Percentiles rank a stretch among this genome's conserved stretches.
phyloP scores from a whole-genome alignment of 2,797 vertebrate genomes.

The Pitangus sulphuratus region DNA sequence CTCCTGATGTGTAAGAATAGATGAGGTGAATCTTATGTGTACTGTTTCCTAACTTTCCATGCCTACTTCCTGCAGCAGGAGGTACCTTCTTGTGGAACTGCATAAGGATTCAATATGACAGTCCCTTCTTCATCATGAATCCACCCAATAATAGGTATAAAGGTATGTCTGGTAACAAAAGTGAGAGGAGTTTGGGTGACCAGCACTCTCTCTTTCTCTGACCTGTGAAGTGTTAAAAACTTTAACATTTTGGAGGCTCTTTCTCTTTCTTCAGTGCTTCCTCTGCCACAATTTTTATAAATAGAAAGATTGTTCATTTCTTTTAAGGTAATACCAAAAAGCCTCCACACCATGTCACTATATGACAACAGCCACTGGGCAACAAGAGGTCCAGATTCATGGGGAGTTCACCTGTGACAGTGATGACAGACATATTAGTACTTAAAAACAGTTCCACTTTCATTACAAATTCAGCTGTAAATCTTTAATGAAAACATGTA shows the following conservation, averaged over 20 bases:
- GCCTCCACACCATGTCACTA: background rate
- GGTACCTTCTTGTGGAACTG: background rate
- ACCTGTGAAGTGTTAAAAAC: background rate
- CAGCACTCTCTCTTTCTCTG: background rate
- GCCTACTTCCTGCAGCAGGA: background rate
- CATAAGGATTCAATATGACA: background rate
- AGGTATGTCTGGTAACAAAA: background rate
- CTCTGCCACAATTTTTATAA: background rate
- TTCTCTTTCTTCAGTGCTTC: background rate
- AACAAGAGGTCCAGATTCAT: background rate
- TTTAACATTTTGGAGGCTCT: background rate
- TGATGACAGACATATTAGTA: background rate
- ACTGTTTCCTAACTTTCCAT: background rate
- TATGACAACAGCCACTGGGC: background rate
- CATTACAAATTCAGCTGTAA: constrained; percentile 7
- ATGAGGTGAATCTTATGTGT: background rate
- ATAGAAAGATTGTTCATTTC: background rate
- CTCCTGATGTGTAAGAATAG: background rate
- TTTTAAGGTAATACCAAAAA: background rate
- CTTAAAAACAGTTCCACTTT: background rate
- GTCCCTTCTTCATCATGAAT: background rate
- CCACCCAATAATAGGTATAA: background rate
- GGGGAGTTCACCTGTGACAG: background rate
- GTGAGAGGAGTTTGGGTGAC: background rate
- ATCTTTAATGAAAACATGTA: constrained; percentile 34